Evolutionary conservation across 2,888 invertebrate species (phyloP).

Genomic region (Epiblema foenella): DNA sequence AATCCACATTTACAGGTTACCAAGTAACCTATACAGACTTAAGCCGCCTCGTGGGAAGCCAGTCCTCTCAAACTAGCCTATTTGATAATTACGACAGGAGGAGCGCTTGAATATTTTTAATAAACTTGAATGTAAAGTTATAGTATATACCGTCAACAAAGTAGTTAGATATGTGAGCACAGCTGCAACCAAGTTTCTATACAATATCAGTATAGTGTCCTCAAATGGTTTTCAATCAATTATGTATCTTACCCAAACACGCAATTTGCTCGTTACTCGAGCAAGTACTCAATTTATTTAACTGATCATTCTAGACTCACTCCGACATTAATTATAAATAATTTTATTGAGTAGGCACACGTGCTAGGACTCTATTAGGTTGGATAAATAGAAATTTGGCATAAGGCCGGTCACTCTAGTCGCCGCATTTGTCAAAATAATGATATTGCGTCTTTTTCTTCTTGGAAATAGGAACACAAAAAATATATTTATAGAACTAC

Average conservation of each 20-base stretch:
- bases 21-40: too few relatives aligned
- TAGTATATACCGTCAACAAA: too few relatives aligned
- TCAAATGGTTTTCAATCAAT: constrained; percentile 46
- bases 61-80: too few relatives aligned
- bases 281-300: constrained; percentile 32
- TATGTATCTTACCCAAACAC: constrained; percentile 46
- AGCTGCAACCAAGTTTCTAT: not conserved
- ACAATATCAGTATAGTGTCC: constrained; percentile 36
- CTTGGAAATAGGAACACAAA: not conserved
- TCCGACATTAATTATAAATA: not conserved
- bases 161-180: too few relatives aligned
- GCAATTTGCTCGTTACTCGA: constrained; percentile 52
- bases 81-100: too few relatives aligned
- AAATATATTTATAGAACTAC: not conserved
- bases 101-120: too few relatives aligned
- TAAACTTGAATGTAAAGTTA: too few relatives aligned
- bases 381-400: not conserved
- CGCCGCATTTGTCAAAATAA: not conserved
- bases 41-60: too few relatives aligned
- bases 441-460: not conserved
- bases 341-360: not conserved
- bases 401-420: too few relatives aligned
- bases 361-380: not conserved
- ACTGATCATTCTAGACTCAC: constrained; percentile 4
- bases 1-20: too few relatives aligned